These are phyloP conservation scores for Heteromyza rotundicornis DNA, from an alignment of 2,888 invertebrate species.

Conservation along the genomic window DNA sequence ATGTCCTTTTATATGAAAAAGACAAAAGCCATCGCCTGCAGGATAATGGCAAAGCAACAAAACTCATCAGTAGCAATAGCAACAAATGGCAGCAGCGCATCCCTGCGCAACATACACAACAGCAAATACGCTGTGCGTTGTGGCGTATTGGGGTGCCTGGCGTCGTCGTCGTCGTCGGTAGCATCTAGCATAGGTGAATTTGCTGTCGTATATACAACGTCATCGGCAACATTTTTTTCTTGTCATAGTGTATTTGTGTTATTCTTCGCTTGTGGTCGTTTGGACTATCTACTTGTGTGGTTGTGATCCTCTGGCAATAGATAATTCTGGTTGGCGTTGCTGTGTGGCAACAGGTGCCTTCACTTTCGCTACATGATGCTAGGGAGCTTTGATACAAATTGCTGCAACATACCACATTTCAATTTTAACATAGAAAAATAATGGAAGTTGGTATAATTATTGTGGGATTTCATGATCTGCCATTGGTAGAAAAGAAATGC, in stretches of 20 bases:
- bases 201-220: too few relatives aligned
- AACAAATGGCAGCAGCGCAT: constrained; percentile 11
- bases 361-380: too few relatives aligned
- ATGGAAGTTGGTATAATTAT: too few relatives aligned
- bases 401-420: too few relatives aligned
- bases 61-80: constrained; percentile 24
- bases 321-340: too few relatives aligned
- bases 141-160: not conserved
- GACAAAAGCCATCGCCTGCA: constrained; percentile 40
- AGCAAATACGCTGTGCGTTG: not conserved
- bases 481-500: too few relatives aligned
- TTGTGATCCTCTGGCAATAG: constrained; percentile 21
- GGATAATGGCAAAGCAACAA: constrained; percentile 32
- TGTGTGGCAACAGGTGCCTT: too few relatives aligned
- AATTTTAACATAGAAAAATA: too few relatives aligned
- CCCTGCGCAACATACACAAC: constrained; percentile 17
- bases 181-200: not conserved
- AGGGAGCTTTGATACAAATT: too few relatives aligned
- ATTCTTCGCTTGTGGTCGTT: not conserved
- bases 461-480: too few relatives aligned
- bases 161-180: not conserved
- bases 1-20: constrained; percentile 56
- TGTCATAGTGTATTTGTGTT: not conserved
- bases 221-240: not conserved
- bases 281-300: not conserved